Evolutionary conservation across 2,113 vertebrate species (phyloP), one percentile per base, ranked within the genome.

Genomic region (Tragelaphus scriptus): DNA sequence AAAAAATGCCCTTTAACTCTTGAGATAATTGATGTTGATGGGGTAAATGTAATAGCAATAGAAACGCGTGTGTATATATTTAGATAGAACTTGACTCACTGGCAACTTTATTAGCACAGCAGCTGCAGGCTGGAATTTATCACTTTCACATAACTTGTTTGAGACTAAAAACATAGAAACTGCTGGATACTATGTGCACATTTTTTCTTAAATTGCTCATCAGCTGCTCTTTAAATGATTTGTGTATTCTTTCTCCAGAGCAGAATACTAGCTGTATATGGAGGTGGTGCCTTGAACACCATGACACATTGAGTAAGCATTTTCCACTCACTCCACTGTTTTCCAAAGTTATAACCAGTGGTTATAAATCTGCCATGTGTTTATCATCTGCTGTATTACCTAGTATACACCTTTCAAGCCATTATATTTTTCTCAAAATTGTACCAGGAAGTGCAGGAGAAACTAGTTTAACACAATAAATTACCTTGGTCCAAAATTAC

Each of bases 1-100:
- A 97, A 97, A 68, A 96, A 94, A 94, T 68, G 30, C 4, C 81
- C 47, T 93, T 98, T 96, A 77, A 89, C 36, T 84, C 17, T 75
- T 90, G 95, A 96, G 28, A 75, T 95, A 95, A 96, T 36, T 75
- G 88, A 96, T 98, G 28, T 40, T 0, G 3, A 92, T 49, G 86
- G 82, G 92, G 26, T 84, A 93, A 96, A 75, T 55, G 49, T 79
- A 88, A 97, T 88, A 90, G 53, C 59, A 75, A 85, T 25, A 95
- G 56, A 96, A 97, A 96, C 96, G 14, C 17, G 82, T 13, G 21
- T 89, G 16, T 21, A 44, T 87, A 19, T 85, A 71, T 97, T 86
- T 71, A 97, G 55, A 11, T 49, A 75, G 30, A 28, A 71, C 9
- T 85, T 79, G 19, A 6, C 13, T 97, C 58, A 68, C 17, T 87